Conservation (phyloP, 2,113 vertebrate genomes). For the Ornithorhynchus anatinus region DNA sequence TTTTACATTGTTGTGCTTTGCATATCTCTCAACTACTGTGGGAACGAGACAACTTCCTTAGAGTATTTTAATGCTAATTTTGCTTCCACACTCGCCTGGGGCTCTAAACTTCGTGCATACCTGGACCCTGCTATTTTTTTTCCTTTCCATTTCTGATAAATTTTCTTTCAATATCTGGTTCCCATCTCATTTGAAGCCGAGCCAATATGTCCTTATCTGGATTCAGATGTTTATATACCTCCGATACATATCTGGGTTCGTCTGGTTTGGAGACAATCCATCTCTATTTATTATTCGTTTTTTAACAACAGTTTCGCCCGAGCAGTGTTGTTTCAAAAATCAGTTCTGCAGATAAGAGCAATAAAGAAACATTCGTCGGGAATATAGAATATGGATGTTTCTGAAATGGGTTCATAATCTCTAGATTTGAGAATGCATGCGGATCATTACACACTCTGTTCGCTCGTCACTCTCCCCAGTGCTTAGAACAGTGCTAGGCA, state of each 20-base stretch:
- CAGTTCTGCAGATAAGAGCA: no score
- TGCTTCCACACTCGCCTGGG: not conserved
- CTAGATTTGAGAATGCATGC: no score
- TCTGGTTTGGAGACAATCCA: not conserved
- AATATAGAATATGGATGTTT: no score
- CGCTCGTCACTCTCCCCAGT: no score
- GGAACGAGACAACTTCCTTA: slow-evolving; percentile 8
- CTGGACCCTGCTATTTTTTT: slow-evolving; percentile 1
- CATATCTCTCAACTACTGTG: not conserved
- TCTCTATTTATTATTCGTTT: slow-evolving; percentile 13
- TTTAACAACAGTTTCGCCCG: not conserved
- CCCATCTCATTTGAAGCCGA: not conserved
- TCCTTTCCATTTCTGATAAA: slow-evolving; percentile 41
- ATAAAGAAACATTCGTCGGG: no score
- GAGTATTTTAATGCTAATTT: slow-evolving; percentile 37
- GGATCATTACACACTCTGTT: no score
- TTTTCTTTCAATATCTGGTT: slow-evolving; percentile 37
- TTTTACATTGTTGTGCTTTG: slow-evolving; percentile 21
- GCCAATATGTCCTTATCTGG: slow-evolving; percentile 40
- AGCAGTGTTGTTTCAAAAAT: slow-evolving; percentile 2
- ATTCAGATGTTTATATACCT: slow-evolving; percentile 43
- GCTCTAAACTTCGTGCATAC: not conserved
- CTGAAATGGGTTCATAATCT: no score
- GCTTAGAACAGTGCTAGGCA: no score
- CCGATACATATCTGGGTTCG: slow-evolving; percentile 1